Percentiles rank a stretch among this genome's conserved stretches.
Evolutionary conservation across 2,113 vertebrate genomes (phyloP).

Genomic region (Limnothrissa miodon): DNA sequence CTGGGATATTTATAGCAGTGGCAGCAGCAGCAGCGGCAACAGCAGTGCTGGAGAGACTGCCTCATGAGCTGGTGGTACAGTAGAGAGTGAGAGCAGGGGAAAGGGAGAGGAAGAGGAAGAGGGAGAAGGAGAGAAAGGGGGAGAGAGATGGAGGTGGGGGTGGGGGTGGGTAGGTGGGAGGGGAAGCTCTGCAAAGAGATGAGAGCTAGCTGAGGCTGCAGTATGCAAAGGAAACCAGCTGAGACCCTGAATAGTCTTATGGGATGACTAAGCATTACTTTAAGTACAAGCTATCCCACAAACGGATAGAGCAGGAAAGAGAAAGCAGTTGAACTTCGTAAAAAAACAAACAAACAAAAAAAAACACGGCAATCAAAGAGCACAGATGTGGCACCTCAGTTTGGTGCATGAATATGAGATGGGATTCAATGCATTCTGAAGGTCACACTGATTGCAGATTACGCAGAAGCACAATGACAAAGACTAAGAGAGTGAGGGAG

Average conservation of each 20-base stretch:
- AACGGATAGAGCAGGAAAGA: background rate
- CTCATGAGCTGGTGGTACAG: conserved; percentile 61
- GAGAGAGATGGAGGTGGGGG: conserved; percentile 35
- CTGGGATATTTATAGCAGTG: conserved; percentile 71
- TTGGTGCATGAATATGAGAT: conserved; percentile 30
- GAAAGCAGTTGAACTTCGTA: background rate
- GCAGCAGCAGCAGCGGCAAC: conserved; percentile 63
- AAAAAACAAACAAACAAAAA: no score
- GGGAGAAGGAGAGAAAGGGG: conserved; percentile 45
- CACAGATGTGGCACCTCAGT: conserved; percentile 4
- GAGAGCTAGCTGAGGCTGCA: conserved; percentile 71
- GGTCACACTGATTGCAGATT: conserved; percentile 64
- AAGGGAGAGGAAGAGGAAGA: conserved; percentile 33
- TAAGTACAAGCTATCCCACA: background rate
- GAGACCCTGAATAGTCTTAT: conserved; percentile 9
- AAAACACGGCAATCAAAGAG: background rate
- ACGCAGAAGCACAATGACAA: conserved; percentile 47
- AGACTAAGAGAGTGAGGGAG: conserved; percentile 18
- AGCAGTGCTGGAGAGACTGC: conserved; percentile 50
- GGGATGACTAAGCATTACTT: conserved; percentile 42
- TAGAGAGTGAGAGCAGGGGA: conserved; percentile 42
- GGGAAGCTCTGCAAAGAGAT: conserved; percentile 61
- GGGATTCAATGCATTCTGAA: conserved; percentile 62
- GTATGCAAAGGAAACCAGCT: conserved; percentile 49
- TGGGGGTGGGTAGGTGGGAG: conserved; percentile 39